phyloP scores from a whole-genome alignment of 2,797 vertebrate genomes.

The Apogon hyalosoma region DNA sequence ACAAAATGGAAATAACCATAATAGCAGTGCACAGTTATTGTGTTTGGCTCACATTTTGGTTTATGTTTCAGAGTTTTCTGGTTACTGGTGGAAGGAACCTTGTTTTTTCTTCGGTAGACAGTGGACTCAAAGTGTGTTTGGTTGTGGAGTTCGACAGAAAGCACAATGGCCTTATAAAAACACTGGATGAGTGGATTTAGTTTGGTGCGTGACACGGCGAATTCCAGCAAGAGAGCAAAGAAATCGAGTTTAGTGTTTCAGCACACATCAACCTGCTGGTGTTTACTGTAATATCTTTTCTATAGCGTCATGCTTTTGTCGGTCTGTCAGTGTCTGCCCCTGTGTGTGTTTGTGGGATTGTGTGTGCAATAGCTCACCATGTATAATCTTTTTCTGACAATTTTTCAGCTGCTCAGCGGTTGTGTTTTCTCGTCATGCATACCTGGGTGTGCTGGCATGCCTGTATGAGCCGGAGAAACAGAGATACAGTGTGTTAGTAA shows the following conservation, averaged over 20 bases:
- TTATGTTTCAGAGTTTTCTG: not conserved
- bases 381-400: slow-evolving; percentile 45
- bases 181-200: slow-evolving; percentile 64
- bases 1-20: not conserved
- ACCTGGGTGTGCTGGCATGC: slow-evolving; percentile 48
- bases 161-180: slow-evolving; percentile 59
- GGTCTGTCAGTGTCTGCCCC: slow-evolving; percentile 15
- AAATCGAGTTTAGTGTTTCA: slow-evolving; percentile 52
- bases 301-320: slow-evolving; percentile 39
- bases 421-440: slow-evolving; percentile 51
- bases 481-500: slow-evolving; percentile 71
- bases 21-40: not conserved
- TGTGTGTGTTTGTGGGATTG: not conserved
- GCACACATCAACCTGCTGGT: slow-evolving; percentile 55
- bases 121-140: slow-evolving; percentile 48
- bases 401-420: slow-evolving; percentile 39
- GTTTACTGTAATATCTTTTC: slow-evolving; percentile 45
- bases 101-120: slow-evolving; percentile 54
- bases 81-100: slow-evolving; percentile 46
- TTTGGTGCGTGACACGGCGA: slow-evolving; percentile 42
- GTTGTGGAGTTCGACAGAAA: slow-evolving; percentile 18
- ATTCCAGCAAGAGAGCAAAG: slow-evolving; percentile 33
- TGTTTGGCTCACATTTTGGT: not conserved
- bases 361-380: slow-evolving; percentile 3
- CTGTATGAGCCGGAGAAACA: slow-evolving; percentile 47